Conservation (phyloP, 2,113 vertebrate species). For the Ceyx margarethae region DNA sequence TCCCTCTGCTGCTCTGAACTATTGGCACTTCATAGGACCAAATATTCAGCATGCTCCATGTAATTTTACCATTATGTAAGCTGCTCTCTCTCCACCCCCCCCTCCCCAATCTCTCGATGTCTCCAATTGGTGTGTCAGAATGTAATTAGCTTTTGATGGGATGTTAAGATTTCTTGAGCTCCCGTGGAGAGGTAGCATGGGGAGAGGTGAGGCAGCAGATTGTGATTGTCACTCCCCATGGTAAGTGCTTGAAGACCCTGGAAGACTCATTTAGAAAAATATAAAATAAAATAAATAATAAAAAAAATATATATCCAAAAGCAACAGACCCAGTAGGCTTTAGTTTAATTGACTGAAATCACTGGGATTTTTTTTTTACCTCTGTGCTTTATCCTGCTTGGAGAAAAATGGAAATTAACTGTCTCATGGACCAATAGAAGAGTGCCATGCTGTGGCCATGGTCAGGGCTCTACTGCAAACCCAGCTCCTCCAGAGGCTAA, state of each 20-base stretch:
- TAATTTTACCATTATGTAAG: slow-evolving; percentile 29
- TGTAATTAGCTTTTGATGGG: slow-evolving; percentile 68
- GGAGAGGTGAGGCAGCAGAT: slow-evolving; percentile 23
- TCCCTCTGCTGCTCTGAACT: not conserved
- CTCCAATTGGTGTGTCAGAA: slow-evolving; percentile 61
- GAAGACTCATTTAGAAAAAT: slow-evolving; percentile 53
- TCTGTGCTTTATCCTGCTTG: not conserved
- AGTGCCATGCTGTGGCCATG: fast-evolving
- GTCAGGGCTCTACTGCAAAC: not conserved
- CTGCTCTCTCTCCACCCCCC: not conserved
- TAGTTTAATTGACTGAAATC: slow-evolving; percentile 37
- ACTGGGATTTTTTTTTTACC: not conserved
- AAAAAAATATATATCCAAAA: not conserved
- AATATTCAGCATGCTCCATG: not conserved
- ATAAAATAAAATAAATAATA: slow-evolving; percentile 19
- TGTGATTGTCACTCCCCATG: slow-evolving; percentile 54
- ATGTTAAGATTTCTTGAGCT: slow-evolving; percentile 62
- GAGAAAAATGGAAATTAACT: slow-evolving; percentile 2
- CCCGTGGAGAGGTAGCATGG: slow-evolving; percentile 40
- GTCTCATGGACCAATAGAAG: fast-evolving
- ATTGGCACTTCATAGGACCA: not conserved
- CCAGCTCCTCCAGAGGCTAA: not conserved
- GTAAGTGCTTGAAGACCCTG: slow-evolving; percentile 44
- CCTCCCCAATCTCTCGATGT: not conserved
- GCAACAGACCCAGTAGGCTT: slow-evolving; percentile 4